phyloP scores from a whole-genome alignment of 2,797 vertebrate genomes.

The Lindbergichthys nudifrons region DNA sequence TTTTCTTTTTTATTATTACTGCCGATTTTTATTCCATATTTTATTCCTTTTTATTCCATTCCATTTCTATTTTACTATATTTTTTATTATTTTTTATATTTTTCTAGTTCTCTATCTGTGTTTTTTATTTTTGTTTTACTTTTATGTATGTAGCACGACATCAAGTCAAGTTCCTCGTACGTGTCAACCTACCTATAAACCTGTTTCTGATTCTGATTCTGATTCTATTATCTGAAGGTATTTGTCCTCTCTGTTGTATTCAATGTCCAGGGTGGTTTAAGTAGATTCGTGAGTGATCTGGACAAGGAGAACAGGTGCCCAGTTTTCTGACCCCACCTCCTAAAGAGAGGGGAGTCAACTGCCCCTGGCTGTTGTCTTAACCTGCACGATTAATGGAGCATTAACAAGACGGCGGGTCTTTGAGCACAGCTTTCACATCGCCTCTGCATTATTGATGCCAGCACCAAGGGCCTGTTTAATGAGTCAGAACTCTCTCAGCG shows the following conservation, averaged over 20 bases:
- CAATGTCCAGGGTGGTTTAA: background rate
- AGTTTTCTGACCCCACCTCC: constrained; percentile 38
- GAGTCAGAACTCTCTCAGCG: constrained; percentile 76
- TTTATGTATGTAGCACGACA: too few species aligned
- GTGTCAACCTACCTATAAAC: too few species aligned
- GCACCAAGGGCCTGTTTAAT: constrained; percentile 81
- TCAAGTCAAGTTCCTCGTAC: too few species aligned
- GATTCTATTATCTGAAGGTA: background rate
- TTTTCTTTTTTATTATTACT: too few species aligned
- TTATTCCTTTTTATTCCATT: too few species aligned
- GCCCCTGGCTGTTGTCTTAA: constrained; percentile 76
- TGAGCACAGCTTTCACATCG: constrained; percentile 68
- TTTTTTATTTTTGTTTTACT: too few species aligned
- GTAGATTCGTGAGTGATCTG: constrained; percentile 12
- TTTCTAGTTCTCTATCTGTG: too few species aligned
- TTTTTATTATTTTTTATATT: too few species aligned
- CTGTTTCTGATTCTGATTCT: too few species aligned
- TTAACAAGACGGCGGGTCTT: constrained; percentile 79
- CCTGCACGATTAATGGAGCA: constrained; percentile 78
- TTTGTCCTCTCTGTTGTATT: background rate
- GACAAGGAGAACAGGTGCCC: constrained; percentile 27
- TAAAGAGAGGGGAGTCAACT: constrained; percentile 52
- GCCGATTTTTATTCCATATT: too few species aligned
- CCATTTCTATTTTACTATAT: too few species aligned
- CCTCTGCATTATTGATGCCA: constrained; percentile 81